phyloP scores from a whole-genome alignment of 2,797 vertebrate species.

The Craterocephalus amniculus region DNA sequence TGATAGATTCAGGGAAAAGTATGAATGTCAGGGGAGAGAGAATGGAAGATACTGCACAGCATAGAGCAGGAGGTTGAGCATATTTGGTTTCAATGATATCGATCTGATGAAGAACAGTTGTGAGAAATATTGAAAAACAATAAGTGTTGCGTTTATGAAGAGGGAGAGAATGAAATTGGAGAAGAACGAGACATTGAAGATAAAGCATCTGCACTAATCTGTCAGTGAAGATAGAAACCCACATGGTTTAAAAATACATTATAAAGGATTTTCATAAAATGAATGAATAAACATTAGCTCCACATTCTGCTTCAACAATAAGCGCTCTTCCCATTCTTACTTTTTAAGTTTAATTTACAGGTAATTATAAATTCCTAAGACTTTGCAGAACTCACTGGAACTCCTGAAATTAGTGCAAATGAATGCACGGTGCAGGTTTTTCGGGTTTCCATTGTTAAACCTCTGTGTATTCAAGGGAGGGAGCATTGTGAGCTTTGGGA shows the following conservation, averaged over 20 bases:
- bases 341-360: constrained; percentile 14
- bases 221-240: constrained; percentile 18
- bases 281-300: constrained; percentile 41
- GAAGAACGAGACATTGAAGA: not conserved
- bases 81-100: constrained; percentile 38
- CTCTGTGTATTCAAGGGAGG: constrained; percentile 48
- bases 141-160: constrained; percentile 14
- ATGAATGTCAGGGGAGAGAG: constrained; percentile 13
- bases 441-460: constrained; percentile 36
- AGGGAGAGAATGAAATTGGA: constrained; percentile 1
- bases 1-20: not conserved
- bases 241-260: constrained; percentile 16
- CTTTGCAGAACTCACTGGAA: constrained; percentile 39
- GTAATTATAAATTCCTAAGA: constrained; percentile 30
- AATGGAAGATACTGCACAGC: constrained; percentile 9
- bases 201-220: not conserved
- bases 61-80: constrained; percentile 17
- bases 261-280: constrained; percentile 23
- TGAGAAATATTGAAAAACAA: constrained; percentile 38
- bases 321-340: not conserved
- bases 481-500: constrained; percentile 50
- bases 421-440: constrained; percentile 40
- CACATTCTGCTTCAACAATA: constrained; percentile 20
- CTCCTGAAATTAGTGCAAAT: constrained; percentile 48
- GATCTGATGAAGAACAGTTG: constrained; percentile 41